Conservation (phyloP, 2,113 vertebrate species). For the Pseudolaguvia tuberculata region DNA sequence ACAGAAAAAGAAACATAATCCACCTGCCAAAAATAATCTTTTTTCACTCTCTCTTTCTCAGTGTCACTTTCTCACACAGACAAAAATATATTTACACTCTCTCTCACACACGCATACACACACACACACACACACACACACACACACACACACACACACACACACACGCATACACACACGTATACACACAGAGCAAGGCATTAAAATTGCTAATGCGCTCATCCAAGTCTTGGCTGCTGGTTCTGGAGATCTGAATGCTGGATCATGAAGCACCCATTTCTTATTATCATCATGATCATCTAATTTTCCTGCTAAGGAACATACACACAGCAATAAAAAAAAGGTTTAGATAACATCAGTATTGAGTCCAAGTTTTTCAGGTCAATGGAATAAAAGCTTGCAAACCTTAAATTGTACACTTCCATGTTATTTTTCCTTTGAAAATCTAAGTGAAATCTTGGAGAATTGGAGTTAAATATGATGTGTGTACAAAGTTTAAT, state of each 20-base stretch:
- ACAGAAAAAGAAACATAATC: background rate
- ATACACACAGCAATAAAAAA: slow-evolving; percentile 15
- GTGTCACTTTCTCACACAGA: background rate
- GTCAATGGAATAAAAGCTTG: too few species aligned
- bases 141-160: slow-evolving; percentile 26
- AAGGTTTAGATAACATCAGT: background rate
- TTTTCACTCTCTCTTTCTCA: background rate
- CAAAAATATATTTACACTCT: background rate
- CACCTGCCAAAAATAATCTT: slow-evolving; percentile 13
- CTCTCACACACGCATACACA: background rate
- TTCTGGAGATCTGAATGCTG: slow-evolving; percentile 21
- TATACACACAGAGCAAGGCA: background rate
- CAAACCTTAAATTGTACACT: background rate
- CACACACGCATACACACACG: slow-evolving; percentile 20
- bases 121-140: background rate
- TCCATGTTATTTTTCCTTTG: background rate
- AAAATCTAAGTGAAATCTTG: too few species aligned
- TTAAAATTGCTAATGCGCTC: slow-evolving; percentile 20
- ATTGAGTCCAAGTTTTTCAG: background rate
- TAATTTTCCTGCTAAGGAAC: background rate
- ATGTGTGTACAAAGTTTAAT: background rate
- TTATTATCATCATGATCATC: background rate
- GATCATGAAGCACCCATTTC: slow-evolving; percentile 27
- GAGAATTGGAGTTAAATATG: background rate
- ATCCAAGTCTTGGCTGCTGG: slow-evolving; percentile 22